These are phyloP conservation scores for Oreochromis niloticus DNA, from an alignment of 2,113 vertebrate genomes.

Conservation along the genomic window DNA sequence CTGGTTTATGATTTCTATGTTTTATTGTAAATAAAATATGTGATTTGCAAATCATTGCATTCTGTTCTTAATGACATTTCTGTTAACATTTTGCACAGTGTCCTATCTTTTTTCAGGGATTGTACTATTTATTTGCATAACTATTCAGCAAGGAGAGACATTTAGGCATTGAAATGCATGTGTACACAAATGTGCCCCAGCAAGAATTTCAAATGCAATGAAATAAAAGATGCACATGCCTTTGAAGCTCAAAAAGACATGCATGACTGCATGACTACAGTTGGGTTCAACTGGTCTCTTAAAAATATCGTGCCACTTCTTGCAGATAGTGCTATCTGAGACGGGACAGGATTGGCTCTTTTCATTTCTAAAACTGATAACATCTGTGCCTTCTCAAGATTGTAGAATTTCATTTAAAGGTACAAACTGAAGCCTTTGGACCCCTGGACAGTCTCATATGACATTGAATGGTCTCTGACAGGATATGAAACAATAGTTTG, in stretches of 20 bases:
- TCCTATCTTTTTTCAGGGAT: not conserved
- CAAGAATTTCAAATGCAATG: not conserved
- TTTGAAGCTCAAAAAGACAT: not conserved
- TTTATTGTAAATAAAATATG: not conserved
- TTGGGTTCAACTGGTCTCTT: not conserved
- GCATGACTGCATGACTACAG: not conserved
- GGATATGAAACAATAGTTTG: conserved; percentile 27
- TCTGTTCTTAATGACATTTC: not conserved
- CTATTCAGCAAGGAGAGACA: not conserved
- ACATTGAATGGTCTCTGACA: conserved; percentile 60
- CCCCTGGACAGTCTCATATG: conserved; percentile 22
- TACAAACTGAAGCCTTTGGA: conserved; percentile 23
- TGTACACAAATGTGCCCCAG: conserved; percentile 52
- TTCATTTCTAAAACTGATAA: not conserved
- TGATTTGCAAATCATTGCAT: not conserved
- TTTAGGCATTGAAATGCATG: conserved; percentile 3
- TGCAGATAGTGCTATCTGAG: conserved; percentile 55
- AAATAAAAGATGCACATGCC: not conserved
- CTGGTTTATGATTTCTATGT: not conserved
- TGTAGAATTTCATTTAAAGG: conserved; percentile 13
- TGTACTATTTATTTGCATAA: not conserved
- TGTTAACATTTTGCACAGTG: not conserved
- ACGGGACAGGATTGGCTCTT: not conserved
- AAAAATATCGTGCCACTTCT: conserved; percentile 16
- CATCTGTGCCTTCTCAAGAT: not conserved